Percentiles rank a stretch among this genome's conserved stretches.
Conservation (phyloP, 2,797 vertebrate genomes). For the Falco berigora region DNA sequence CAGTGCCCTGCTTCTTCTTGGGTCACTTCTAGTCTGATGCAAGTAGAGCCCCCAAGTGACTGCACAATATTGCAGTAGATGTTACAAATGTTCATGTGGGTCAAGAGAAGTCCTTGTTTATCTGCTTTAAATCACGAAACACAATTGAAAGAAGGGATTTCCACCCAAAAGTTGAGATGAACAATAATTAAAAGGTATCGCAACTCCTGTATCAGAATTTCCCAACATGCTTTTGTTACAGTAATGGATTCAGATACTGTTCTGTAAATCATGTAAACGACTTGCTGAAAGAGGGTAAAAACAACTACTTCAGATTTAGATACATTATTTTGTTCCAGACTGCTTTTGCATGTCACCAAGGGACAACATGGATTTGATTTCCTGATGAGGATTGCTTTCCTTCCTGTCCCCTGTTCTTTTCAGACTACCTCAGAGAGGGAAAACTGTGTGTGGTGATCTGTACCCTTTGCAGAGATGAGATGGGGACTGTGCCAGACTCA, state of each 20-base stretch:
- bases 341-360: conserved; percentile 18
- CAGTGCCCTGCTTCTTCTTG: not conserved
- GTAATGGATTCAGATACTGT: not conserved
- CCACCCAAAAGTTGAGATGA: not conserved
- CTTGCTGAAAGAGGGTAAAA: conserved; percentile 19
- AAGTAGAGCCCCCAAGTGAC: conserved; percentile 1
- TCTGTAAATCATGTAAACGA: not conserved
- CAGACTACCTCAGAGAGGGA: not conserved
- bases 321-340: not conserved
- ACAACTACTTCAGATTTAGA: conserved; percentile 26
- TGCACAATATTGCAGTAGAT: conserved; percentile 22
- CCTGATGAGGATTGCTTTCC: not conserved
- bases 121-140: not conserved
- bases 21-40: not conserved
- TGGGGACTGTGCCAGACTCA: not conserved
- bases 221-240: not conserved
- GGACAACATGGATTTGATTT: not conserved
- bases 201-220: not conserved
- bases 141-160: not conserved
- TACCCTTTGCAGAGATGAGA: not conserved
- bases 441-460: not conserved
- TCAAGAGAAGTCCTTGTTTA: conserved; percentile 25
- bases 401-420: not conserved
- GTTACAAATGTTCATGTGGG: not conserved
- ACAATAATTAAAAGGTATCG: not conserved